These are phyloP conservation scores for Paradisaea rubra DNA, from an alignment of 2,113 vertebrate genomes.

Conservation along the genomic window DNA sequence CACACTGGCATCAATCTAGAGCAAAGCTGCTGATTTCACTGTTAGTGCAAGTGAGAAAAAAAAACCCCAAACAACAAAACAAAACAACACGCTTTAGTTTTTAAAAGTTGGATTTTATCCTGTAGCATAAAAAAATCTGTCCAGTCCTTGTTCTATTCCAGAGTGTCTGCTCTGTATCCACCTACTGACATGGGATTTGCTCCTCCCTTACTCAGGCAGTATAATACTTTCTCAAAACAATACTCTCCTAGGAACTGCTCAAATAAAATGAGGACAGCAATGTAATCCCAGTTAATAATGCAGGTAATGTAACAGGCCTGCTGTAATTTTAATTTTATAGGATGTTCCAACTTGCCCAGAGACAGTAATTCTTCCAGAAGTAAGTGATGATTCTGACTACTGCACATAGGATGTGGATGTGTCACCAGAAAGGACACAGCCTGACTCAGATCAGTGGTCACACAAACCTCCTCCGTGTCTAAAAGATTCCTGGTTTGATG, in stretches of 20 bases:
- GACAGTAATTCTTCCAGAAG: not conserved
- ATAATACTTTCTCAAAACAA: not conserved
- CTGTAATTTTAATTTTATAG: not conserved
- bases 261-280: not conserved
- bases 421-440: not conserved
- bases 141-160: not conserved
- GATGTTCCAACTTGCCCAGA: not conserved
- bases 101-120: not conserved
- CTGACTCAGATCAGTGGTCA: not conserved
- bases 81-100: not conserved
- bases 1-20: not conserved
- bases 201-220: not conserved
- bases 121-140: not conserved
- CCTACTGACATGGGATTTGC: not conserved
- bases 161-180: not conserved
- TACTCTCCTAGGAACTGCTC: not conserved
- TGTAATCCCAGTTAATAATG: not conserved
- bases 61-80: accelerated
- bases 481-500: not conserved
- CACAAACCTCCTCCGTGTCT: not conserved
- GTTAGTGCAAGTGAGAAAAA: not conserved
- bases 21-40: not conserved
- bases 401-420: not conserved
- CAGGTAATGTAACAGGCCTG: not conserved
- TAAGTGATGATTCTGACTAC: not conserved